Base-by-base conservation (phyloP, 2,888 invertebrate species). In the Abscondita cerata region DNA sequence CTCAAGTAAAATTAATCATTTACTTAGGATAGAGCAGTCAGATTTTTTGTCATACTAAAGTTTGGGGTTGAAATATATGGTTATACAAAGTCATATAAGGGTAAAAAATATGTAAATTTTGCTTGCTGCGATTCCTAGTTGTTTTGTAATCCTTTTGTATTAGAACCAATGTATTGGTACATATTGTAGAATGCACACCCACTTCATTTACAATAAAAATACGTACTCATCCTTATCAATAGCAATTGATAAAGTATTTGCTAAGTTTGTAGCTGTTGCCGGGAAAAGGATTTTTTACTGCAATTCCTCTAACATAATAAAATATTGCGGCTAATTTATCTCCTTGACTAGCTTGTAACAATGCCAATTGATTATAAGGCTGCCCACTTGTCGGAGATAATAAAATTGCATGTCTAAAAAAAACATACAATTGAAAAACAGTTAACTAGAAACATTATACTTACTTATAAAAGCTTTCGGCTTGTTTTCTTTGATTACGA, bases 311-410 rank as follows among this genome's bases (percentile, higher is more conserved):
- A 61, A 92, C 89, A 81, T 95, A 94, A 83, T 92, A 92, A 82
- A 93, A 95, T 56, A 94, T 89, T 1, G 93, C 92, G 53, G 90
- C 89, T 65, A 95, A 84, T 72, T 90, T 89, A 75, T 93, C 89
- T 13, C 91, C 91, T 68, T 91, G 87, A 33, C 91, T 90, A 69
- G 92, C 91, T 78, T 92, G 90, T 67, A 95, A 83, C 47, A 95
- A 83, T 52, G 93, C 91, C 74, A 95, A 82, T 81, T 95, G 94
- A 81, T 95, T 95, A 81, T 94, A 95, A 0, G 95, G 94, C 79
- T 95, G 95, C 3, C 95, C 95, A 64, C 89, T 90, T 69, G 87
- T 87, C 55, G 91, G 90, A 2, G 89, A 89, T 56, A 91, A 84
- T 50, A 86, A 84, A 48, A 91, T 86, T 41, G 92, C 91, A 80